Evolutionary conservation across 2,113 vertebrate species (phyloP).

Genomic region (Crotalus helleri): DNA sequence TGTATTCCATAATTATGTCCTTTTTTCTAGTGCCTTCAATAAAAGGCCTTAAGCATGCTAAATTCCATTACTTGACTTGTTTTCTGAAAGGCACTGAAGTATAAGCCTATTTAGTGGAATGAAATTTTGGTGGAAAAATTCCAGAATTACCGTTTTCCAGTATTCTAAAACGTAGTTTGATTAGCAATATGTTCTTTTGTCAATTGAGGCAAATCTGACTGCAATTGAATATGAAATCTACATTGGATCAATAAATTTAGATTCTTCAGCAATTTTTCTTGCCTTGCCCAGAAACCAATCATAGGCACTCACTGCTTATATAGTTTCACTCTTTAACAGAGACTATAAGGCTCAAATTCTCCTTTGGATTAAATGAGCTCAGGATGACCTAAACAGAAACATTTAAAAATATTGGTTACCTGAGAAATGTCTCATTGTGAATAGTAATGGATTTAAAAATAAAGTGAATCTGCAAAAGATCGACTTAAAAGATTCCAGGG

Average conservation of each 20-base stretch:
- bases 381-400: background rate
- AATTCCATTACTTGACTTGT: background rate
- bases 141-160: background rate
- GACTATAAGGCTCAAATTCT: background rate
- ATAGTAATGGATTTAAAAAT: background rate
- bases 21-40: background rate
- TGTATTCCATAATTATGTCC: background rate
- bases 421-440: background rate
- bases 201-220: background rate
- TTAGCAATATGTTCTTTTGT: background rate
- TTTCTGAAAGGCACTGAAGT: background rate
- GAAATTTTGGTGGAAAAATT: background rate
- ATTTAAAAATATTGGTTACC: background rate
- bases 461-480: background rate
- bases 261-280: background rate
- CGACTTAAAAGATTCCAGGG: background rate
- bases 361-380: background rate
- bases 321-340: background rate
- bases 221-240: background rate
- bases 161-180: background rate
- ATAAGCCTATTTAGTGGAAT: slow-evolving; percentile 3
- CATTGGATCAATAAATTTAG: background rate
- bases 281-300: background rate
- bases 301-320: background rate
- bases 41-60: rapidly evolving